A percentile compares a stretch with the other conserved stretches of the same genome.
phyloP scores from a whole-genome alignment of 92 coral and sea anemone species.

The Zoanthus sansibaricus region DNA sequence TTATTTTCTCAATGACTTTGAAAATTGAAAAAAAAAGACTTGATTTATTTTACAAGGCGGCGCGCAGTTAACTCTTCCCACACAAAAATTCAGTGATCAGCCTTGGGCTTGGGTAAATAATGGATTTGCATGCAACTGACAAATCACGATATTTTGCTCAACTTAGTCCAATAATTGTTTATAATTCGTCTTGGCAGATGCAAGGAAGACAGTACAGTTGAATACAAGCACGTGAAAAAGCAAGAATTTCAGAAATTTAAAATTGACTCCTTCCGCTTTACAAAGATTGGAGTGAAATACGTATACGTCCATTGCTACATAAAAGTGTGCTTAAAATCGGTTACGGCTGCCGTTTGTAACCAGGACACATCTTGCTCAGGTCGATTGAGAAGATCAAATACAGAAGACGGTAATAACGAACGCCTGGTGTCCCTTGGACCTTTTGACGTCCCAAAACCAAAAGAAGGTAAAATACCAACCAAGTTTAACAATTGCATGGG shows the following conservation, averaged over 20 bases:
- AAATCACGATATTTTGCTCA: too few relatives aligned
- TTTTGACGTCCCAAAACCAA: not conserved
- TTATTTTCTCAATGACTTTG: too few relatives aligned
- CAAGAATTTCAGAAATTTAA: not conserved
- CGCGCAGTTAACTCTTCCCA: too few relatives aligned
- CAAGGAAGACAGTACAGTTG: not conserved
- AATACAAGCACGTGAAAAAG: not conserved
- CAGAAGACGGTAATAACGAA: not conserved
- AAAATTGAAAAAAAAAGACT: too few relatives aligned
- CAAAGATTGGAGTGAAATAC: not conserved
- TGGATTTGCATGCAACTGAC: too few relatives aligned
- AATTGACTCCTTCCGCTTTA: slow-evolving; percentile 30
- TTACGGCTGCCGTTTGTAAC: not conserved
- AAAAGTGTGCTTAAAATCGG: not conserved
- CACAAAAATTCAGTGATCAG: too few relatives aligned
- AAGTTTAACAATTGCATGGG: too few relatives aligned
- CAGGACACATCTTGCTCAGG: not conserved
- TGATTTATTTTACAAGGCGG: too few relatives aligned
- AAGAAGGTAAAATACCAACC: not conserved
- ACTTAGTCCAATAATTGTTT: too few relatives aligned
- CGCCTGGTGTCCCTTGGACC: slow-evolving; percentile 3
- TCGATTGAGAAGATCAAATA: not conserved
- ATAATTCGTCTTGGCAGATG: not conserved
- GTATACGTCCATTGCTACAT: slow-evolving; percentile 26
- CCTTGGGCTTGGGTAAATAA: too few relatives aligned